Base-by-base conservation (phyloP, 1,140 invertebrate genomes). In the Bombus breviceps region DNA sequence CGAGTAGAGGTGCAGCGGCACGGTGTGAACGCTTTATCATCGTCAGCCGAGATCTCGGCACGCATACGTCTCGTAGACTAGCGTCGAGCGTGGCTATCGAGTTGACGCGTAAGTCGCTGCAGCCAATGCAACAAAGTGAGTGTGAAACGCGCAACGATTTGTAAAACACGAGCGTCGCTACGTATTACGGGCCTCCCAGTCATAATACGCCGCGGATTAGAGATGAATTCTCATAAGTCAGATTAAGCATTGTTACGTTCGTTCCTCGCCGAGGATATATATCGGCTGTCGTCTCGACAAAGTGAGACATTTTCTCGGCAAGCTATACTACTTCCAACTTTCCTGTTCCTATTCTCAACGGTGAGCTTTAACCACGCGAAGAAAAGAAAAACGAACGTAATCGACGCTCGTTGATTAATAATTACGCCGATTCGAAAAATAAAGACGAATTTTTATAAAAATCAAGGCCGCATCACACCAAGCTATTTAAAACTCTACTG, bases 201-300 rank as follows among this genome's bases (percentile, higher is more conserved):
- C 75, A 77, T 77, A 77, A 77, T 77, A 77, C 34, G 13, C 53
- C 34, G 32, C 25, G 75, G 75, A 77, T 77, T 77, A 77, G 57
- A 77, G 53, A 77, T 77, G 75, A 77, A 77, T 77, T 77, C 75
- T 62, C 75, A 77, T 59, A 59, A 77, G 75, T 77, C 75, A 77
- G 75, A 77, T 77, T 37, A 59, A 77, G 34, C 47, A 77, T 77
- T 77, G 75, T 77, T 77, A 62, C 75, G 32, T 62, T 53, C 47
- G 25, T 41, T 34, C 22, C 47, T 10, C 22, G 73, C 37, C 5
- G 15, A 22, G 43, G 73, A 75, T 34, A 75, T 57, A 57, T 75
- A 75, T 75, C 73, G 73, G 47, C 73, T 57, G 75, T 77, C 53
- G 57, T 28, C 34, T 34, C 34, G 13, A 71, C 69, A 71, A 71